Conservation (phyloP, 2,113 vertebrate genomes). For the Xenotilapia flavipinnis region DNA sequence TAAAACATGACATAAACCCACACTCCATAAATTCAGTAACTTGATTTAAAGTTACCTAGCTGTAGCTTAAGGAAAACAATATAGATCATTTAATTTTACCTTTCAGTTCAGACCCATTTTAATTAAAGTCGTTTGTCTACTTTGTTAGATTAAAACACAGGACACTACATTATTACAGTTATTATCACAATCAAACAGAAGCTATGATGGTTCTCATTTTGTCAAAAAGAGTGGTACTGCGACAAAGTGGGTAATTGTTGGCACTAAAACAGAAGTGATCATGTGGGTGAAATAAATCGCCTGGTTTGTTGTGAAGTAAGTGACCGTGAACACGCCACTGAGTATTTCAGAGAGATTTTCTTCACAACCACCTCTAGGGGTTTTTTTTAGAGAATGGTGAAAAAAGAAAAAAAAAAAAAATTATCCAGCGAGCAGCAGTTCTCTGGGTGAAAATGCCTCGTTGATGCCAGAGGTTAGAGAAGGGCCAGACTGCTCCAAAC, state of each 20-base stretch:
- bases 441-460: neutral
- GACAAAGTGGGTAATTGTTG: neutral
- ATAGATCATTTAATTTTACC: neutral
- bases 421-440: neutral
- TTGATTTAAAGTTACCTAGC: neutral
- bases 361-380: neutral
- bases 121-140: neutral
- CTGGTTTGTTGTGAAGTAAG: neutral
- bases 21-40: neutral
- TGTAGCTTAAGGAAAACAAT: neutral
- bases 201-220: neutral
- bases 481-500: neutral
- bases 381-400: neutral
- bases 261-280: neutral
- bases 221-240: neutral
- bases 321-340: neutral
- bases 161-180: neutral
- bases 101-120: neutral
- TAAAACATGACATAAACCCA: neutral
- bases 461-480: neutral
- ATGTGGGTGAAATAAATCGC: neutral
- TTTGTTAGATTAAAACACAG: neutral
- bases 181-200: neutral
- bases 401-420: fast-evolving
- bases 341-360: neutral